A percentile compares a stretch with the other conserved stretches of the same genome.
Conservation (phyloP, 2,888 invertebrate species). For the Microchrysa polita region DNA sequence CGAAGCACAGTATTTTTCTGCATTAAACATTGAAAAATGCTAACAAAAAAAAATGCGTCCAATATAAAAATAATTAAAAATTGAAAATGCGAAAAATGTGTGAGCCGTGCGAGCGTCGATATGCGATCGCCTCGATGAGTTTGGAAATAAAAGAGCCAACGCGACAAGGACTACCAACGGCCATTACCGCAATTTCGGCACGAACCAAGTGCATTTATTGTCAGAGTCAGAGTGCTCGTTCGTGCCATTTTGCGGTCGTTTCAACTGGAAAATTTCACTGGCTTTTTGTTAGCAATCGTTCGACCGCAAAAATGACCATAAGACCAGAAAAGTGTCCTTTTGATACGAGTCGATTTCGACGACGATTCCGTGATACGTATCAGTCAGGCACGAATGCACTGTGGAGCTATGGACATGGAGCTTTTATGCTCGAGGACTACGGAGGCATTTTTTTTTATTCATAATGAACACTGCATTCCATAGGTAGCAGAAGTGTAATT, state of each 20-base stretch:
- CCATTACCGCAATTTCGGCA: no score
- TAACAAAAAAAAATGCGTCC: constrained; percentile 8
- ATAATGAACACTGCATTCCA: no score
- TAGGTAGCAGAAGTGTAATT: no score
- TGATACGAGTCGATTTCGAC: no score
- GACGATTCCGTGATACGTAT: background rate
- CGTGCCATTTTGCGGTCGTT: background rate
- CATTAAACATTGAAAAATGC: background rate
- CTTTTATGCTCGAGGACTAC: no score
- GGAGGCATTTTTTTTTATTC: no score
- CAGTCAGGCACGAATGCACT: background rate
- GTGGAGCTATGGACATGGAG: no score
- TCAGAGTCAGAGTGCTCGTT: background rate
- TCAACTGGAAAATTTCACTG: no score
- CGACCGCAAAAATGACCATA: constrained; percentile 14
- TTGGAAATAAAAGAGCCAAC: background rate
- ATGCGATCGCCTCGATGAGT: constrained; percentile 11
- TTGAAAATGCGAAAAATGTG: constrained; percentile 19
- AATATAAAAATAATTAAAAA: constrained; percentile 12
- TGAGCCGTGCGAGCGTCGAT: background rate
- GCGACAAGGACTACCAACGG: constrained; percentile 4
- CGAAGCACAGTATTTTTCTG: background rate
- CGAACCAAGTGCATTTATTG: no score
- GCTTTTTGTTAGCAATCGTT: constrained; percentile 9
- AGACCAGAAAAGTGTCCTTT: constrained; percentile 25